phyloP scores from a whole-genome alignment of 1,140 invertebrate species.

The Drosophila lacteicornis region DNA sequence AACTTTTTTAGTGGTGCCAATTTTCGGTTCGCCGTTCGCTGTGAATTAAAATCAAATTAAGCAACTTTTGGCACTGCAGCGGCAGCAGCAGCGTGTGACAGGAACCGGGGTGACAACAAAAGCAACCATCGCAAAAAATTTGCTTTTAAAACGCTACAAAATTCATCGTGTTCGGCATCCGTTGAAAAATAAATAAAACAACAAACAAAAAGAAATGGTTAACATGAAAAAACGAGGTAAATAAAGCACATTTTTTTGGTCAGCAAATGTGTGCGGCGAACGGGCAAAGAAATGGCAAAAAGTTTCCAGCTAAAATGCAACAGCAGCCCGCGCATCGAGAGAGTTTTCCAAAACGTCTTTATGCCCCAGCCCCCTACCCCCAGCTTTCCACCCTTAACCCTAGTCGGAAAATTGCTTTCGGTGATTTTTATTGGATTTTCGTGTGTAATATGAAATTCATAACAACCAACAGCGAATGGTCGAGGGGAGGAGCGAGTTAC shows the following conservation, averaged over 20 bases:
- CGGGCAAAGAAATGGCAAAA: slow-evolving; percentile 10
- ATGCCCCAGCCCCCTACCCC: neutral
- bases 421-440: slow-evolving; percentile 82
- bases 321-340: slow-evolving; percentile 1
- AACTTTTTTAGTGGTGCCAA: slow-evolving; percentile 36
- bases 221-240: slow-evolving; percentile 24
- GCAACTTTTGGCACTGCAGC: slow-evolving; percentile 55
- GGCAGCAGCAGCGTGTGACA: slow-evolving; percentile 4
- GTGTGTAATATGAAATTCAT: slow-evolving; percentile 81
- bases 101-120: slow-evolving; percentile 17
- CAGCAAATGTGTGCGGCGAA: slow-evolving; percentile 23
- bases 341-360: slow-evolving; percentile 38
- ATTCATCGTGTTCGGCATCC: slow-evolving; percentile 40
- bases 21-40: slow-evolving; percentile 21
- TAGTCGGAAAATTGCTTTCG: slow-evolving; percentile 73
- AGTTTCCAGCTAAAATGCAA: slow-evolving; percentile 32
- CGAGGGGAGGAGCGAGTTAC: neutral
- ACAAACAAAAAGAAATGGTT: neutral
- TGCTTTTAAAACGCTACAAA: slow-evolving; percentile 27
- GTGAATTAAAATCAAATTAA: slow-evolving; percentile 76
- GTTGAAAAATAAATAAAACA: neutral
- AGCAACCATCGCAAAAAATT: slow-evolving; percentile 21
- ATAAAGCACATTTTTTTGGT: slow-evolving; percentile 33
- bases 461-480: slow-evolving; percentile 61
- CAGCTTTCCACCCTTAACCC: neutral